Base-by-base conservation (phyloP, 2,888 invertebrate genomes). In the Coronaproctus castanopsis region DNA sequence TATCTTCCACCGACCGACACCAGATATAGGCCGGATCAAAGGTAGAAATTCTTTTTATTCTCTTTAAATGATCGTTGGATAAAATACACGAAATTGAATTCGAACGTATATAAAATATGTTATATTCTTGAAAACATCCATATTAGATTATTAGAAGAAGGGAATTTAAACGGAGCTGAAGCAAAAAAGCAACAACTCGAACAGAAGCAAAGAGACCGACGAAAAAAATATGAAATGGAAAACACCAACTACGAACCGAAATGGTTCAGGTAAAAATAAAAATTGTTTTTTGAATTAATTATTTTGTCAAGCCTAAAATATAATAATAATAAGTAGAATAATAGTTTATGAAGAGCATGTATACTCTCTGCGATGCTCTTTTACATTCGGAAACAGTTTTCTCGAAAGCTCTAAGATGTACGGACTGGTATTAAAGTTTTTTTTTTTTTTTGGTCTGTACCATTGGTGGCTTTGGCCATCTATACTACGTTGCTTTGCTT, bases 21-120 rank as follows among this genome's bases (percentile, higher is more conserved):
- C 0, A 73, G 87, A 61, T 78, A 82, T 67, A 77, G 87, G 68
- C 85, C 87, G 0, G 87, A 88, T 74, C 85, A 85, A 70, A 76
- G 82, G 58, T 71, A 63, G 55, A 50, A n/a, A n/a, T n/a, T n/a
- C n/a, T n/a, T n/a, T n/a, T n/a, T n/a, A n/a, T n/a, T n/a, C n/a
- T n/a, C n/a, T n/a, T n/a, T n/a, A n/a, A n/a, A n/a, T n/a, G n/a
- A n/a, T n/a, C n/a, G n/a, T n/a, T n/a, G n/a, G n/a, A n/a, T n/a
- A n/a, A n/a, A n/a, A n/a, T n/a, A n/a, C n/a, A n/a, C n/a, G n/a
- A n/a, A n/a, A n/a, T n/a, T n/a, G n/a, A n/a, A n/a, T n/a, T n/a
- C n/a, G n/a, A n/a, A n/a, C n/a, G n/a, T n/a, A n/a, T n/a, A n/a
- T n/a, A n/a, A n/a, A n/a, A n/a, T n/a, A n/a, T n/a, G n/a, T n/a